Evolutionary conservation across 2,888 invertebrate species (phyloP).

Genomic region (Nomada ruficornis): DNA sequence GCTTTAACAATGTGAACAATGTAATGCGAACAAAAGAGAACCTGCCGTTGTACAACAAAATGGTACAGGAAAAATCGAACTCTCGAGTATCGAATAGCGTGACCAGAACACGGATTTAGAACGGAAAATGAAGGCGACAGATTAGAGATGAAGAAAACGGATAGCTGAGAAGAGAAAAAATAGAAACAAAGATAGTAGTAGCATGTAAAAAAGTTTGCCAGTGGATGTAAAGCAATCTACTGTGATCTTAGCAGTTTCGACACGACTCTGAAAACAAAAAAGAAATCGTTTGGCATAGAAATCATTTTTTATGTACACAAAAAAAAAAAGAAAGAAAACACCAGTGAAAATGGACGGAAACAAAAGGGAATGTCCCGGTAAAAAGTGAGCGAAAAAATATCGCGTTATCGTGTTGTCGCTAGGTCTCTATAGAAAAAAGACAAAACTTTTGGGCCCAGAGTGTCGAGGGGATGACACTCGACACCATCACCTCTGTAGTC

Average conservation of each 20-base stretch:
- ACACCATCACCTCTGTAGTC: slow-evolving; percentile 83
- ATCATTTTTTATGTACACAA: not conserved
- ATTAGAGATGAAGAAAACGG: slow-evolving; percentile 24
- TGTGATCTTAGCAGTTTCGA: slow-evolving; percentile 31
- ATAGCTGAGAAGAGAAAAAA: slow-evolving; percentile 18
- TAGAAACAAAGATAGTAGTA: slow-evolving; percentile 28
- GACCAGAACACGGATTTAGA: not conserved
- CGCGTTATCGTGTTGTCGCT: slow-evolving; percentile 27
- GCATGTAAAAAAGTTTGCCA: slow-evolving; percentile 17
- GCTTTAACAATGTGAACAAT: too few relatives aligned
- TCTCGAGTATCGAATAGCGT: not conserved
- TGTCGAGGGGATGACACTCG: slow-evolving; percentile 80
- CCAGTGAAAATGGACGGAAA: slow-evolving; percentile 15
- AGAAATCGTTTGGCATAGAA: slow-evolving; percentile 24
- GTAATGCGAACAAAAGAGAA: not conserved
- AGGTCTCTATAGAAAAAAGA: slow-evolving; percentile 65
- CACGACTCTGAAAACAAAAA: slow-evolving; percentile 14
- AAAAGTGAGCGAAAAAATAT: slow-evolving; percentile 40
- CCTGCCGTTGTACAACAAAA: not conserved
- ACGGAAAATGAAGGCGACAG: slow-evolving; percentile 7
- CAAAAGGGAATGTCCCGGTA: slow-evolving; percentile 21
- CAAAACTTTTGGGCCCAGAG: slow-evolving; percentile 72
- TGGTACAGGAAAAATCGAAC: not conserved
- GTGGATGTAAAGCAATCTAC: slow-evolving; percentile 45
- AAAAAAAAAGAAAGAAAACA: slow-evolving; percentile 1